Evolutionary conservation across 2,888 invertebrate genomes (phyloP).

Genomic region (Siphlonurus alternatus): DNA sequence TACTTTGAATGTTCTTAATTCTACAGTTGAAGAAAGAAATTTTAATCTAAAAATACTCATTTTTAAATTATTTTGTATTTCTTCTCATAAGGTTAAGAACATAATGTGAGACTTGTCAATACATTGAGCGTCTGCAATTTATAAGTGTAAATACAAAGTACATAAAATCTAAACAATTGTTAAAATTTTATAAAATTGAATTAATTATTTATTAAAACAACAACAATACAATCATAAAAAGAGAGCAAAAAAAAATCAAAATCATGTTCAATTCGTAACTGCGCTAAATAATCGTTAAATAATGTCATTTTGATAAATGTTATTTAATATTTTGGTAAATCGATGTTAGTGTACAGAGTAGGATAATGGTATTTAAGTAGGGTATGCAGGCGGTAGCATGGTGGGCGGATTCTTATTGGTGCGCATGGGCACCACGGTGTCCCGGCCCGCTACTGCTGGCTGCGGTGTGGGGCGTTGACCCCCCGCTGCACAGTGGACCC

Average conservation of each 20-base stretch:
- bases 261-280: conserved; percentile 1
- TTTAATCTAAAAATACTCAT: too few relatives aligned
- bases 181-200: too few relatives aligned
- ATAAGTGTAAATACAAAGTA: too few relatives aligned
- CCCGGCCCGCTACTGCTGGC: background rate
- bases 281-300: background rate
- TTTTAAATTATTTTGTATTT: too few relatives aligned
- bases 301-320: conserved; percentile 1
- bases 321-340: background rate
- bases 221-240: too few relatives aligned
- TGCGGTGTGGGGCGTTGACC: conserved; percentile 3
- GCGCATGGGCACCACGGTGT: background rate
- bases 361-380: background rate
- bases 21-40: too few relatives aligned
- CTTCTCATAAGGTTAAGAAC: too few relatives aligned
- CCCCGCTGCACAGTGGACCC: conserved; percentile 10
- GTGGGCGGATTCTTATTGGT: background rate
- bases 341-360: background rate
- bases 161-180: too few relatives aligned
- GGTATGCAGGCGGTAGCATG: background rate
- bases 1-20: too few relatives aligned
- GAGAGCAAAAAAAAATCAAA: background rate
- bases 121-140: too few relatives aligned
- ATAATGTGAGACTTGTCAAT: too few relatives aligned
- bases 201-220: too few relatives aligned